phyloP scores from a whole-genome alignment of 2,888 invertebrate genomes.

The Acrobasis suavella region DNA sequence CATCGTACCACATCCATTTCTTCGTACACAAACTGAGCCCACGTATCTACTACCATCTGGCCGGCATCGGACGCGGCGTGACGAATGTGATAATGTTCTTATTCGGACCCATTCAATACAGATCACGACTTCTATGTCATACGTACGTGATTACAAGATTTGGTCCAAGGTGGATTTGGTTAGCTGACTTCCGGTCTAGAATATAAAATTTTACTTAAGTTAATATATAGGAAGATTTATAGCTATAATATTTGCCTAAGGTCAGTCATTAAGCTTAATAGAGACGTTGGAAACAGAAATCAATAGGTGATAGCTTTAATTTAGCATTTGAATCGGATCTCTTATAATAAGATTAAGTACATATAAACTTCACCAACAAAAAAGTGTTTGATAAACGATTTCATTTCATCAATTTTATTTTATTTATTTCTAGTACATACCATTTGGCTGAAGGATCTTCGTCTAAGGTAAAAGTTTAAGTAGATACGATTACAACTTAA shows the following conservation, averaged over 20 bases:
- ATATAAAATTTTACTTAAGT: not conserved
- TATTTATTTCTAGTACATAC: too few species aligned
- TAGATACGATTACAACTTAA: too few species aligned
- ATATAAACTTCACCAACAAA: too few species aligned
- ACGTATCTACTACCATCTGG: conserved; percentile 43
- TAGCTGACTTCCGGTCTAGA: not conserved
- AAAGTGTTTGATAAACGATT: too few species aligned
- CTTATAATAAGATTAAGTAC: too few species aligned
- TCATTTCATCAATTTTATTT: too few species aligned
- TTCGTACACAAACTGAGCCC: conserved; percentile 5
- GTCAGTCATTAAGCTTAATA: too few species aligned
- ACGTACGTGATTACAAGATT: not conserved
- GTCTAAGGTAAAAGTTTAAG: too few species aligned
- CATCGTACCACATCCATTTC: conserved; percentile 11
- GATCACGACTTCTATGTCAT: conserved; percentile 44
- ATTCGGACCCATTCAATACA: conserved; percentile 39
- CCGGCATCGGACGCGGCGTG: conserved; percentile 54
- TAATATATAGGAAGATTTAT: not conserved
- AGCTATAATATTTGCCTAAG: not conserved
- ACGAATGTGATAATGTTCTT: conserved; percentile 55
- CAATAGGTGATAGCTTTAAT: too few species aligned
- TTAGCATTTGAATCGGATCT: too few species aligned
- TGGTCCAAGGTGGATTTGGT: not conserved
- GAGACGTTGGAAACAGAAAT: too few species aligned
- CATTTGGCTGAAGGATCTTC: too few species aligned